Evolutionary conservation across 2,113 vertebrate species (phyloP).

Genomic region (Furnarius figulus): DNA sequence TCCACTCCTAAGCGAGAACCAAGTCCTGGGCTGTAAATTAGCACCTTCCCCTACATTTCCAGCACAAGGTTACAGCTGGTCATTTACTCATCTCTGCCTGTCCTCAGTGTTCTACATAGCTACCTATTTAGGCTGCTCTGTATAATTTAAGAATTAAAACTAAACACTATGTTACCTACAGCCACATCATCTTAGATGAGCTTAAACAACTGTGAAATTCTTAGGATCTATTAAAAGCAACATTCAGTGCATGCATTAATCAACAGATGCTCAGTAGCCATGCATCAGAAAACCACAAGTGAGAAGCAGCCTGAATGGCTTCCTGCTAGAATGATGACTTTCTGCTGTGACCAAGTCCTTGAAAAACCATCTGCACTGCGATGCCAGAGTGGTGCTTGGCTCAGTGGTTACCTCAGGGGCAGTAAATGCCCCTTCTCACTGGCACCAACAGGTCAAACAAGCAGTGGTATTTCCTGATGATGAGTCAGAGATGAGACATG

Average conservation of each 20-base stretch:
- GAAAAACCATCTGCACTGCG: neutral
- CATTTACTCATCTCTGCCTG: neutral
- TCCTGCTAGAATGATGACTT: neutral
- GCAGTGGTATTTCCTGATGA: neutral
- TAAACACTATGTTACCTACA: slow-evolving; percentile 53
- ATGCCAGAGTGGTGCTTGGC: fast-evolving
- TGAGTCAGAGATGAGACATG: slow-evolving; percentile 5
- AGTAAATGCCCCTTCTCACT: neutral
- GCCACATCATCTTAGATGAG: slow-evolving; percentile 36
- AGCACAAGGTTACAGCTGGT: neutral
- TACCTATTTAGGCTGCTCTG: neutral
- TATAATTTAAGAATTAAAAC: slow-evolving; percentile 48
- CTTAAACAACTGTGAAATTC: slow-evolving; percentile 46
- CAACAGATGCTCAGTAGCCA: slow-evolving; percentile 36
- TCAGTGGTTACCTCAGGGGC: neutral
- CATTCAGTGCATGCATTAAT: neutral
- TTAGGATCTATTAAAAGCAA: slow-evolving; percentile 43
- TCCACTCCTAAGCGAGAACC: neutral
- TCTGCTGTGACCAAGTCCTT: neutral
- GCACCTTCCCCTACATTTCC: neutral
- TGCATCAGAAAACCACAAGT: slow-evolving; percentile 41
- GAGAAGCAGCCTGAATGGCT: neutral
- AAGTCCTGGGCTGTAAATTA: neutral
- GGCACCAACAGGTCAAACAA: neutral
- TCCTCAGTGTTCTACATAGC: neutral